Evolutionary conservation across 2,888 invertebrate species (phyloP).

Genomic region (Pinctada fucata): DNA sequence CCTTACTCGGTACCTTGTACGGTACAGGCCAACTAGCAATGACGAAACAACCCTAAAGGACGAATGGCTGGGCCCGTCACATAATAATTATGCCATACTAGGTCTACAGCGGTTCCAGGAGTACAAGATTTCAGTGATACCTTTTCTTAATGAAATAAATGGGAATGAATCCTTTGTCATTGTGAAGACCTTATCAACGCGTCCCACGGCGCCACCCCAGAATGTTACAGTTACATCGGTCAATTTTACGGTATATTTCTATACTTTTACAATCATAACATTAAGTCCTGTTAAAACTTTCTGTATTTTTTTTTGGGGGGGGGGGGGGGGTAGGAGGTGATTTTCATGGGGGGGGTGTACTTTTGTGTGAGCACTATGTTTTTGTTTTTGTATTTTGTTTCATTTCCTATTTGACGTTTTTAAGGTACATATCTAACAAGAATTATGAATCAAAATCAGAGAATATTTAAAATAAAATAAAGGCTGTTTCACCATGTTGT

Average conservation of each 20-base stretch:
- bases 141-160: constrained; percentile 52
- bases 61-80: constrained; percentile 41
- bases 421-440: no score
- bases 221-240: constrained; percentile 44
- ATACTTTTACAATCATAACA: no score
- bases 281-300: no score
- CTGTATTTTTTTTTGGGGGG: no score
- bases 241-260: constrained; percentile 53
- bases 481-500: background rate
- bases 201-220: constrained; percentile 54
- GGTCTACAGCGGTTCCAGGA: constrained; percentile 14
- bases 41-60: constrained; percentile 26
- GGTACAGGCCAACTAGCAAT: constrained; percentile 22
- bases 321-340: no score
- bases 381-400: no score
- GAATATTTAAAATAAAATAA: no score
- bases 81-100: constrained; percentile 44
- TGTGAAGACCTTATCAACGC: constrained; percentile 51
- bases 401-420: no score
- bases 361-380: no score
- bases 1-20: constrained; percentile 27
- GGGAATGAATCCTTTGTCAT: constrained; percentile 58
- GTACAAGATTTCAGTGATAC: constrained; percentile 48
- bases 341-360: no score
- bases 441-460: no score